Evolutionary conservation across 2,888 invertebrate species (phyloP), one percentile per base, ranked within the genome.

Genomic region (Antheraea yamamai): DNA sequence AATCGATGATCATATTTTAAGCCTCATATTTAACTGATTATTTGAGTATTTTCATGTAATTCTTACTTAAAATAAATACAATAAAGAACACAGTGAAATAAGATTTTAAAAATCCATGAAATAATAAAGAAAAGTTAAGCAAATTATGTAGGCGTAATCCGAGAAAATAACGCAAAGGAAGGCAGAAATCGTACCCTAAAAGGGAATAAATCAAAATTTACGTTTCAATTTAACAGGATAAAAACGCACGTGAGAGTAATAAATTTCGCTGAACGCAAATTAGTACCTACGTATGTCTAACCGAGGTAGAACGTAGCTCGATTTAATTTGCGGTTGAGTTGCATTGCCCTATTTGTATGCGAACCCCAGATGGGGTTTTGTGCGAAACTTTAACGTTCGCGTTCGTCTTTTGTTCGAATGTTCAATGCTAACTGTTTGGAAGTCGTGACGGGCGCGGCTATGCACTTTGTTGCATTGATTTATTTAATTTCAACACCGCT

Each of bases 261-360:
- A 91, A 89, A 92, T 90, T 86, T 83, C 83, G 82, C 80, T 77
- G 23, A 80, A 82, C 81, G 85, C 87, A 88, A 90, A 90, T 91
- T 91, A 91, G 87, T 88, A 86, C 83, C 88, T 83, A 89, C 88
- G 87, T 88, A 83, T 87, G 87, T 86, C 84, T 84, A 85, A 88
- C 88, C 87, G 84, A 86, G 79, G 78, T 79, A 76, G 81, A 80
- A 80, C 78, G 79, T 80, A 80, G 86, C 83, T 79, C 84, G 84
- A 88, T 90, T 90, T 89, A 89, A 88, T 90, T 89, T 89, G 88
- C 81, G 86, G 84, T 79, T 74, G 80, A 82, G 83, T 85, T 88
- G 87, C 89, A 88, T 87, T 88, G 89, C 88, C 84, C 84, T 80
- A 80, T 83, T 88, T 90, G 88, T 89, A 89, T 88, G 86, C 82